Percentiles rank a stretch among this genome's conserved stretches.
Evolutionary conservation across 2,797 vertebrate genomes (phyloP).

Genomic region (Choloepus didactylus): DNA sequence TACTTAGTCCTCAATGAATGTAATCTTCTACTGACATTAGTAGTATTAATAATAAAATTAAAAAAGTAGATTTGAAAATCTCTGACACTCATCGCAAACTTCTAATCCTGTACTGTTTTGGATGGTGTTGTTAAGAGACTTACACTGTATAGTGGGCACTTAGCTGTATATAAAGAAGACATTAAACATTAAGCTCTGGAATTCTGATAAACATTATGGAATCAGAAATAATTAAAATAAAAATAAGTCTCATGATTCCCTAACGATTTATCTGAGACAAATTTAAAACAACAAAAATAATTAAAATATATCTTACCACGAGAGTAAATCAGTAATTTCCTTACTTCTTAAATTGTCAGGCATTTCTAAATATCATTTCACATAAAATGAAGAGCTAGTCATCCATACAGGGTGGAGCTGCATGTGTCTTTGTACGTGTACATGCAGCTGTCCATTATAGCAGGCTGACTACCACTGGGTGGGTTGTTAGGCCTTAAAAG

Average conservation of each 20-base stretch:
- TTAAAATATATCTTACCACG: background rate
- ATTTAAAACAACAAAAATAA: constrained; percentile 11
- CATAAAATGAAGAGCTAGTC: background rate
- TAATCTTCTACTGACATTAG: background rate
- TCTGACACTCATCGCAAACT: background rate
- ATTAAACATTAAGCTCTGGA: background rate
- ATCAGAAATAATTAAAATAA: constrained; percentile 24
- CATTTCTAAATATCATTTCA: constrained; percentile 37
- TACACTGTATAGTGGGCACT: background rate
- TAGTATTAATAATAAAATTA: constrained; percentile 29
- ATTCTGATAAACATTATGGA: background rate
- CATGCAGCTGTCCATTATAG: background rate
- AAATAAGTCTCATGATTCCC: background rate
- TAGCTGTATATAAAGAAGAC: background rate
- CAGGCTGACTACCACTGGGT: background rate
- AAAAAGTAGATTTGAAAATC: constrained; percentile 11
- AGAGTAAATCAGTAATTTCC: constrained; percentile 16
- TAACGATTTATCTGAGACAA: constrained; percentile 25
- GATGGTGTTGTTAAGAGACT: background rate
- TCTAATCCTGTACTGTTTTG: background rate
- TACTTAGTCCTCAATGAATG: background rate
- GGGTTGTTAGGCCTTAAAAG: background rate
- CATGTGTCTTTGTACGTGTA: background rate
- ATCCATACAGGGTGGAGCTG: background rate
- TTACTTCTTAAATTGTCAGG: background rate